Percentiles rank a stretch among this genome's conserved stretches.
phyloP scores from a whole-genome alignment of 2,888 invertebrate species.

The Trichogramma dendrolimi region DNA sequence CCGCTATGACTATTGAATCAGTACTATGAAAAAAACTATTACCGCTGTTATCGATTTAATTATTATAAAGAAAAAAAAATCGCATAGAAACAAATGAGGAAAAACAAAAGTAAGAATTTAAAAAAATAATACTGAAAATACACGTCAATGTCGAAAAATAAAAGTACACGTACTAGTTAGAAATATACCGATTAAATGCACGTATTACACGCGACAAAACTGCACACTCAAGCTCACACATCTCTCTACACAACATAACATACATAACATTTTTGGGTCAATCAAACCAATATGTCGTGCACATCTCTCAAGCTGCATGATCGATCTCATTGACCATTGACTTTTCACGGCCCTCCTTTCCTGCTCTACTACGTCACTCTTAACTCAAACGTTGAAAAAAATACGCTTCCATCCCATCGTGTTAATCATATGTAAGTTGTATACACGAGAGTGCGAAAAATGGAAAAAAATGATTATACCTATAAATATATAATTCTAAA shows the following conservation, averaged over 20 bases:
- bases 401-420: slow-evolving; percentile 38
- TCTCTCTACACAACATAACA: slow-evolving; percentile 7
- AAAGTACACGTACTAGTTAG: slow-evolving; percentile 43
- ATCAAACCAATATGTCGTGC: slow-evolving; percentile 42
- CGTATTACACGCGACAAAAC: slow-evolving; percentile 27
- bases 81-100: slow-evolving; percentile 23
- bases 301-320: slow-evolving; percentile 37
- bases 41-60: slow-evolving; percentile 45
- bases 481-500: not conserved
- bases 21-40: slow-evolving; percentile 35
- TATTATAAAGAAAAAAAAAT: slow-evolving; percentile 35
- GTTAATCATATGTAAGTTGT: slow-evolving; percentile 22
- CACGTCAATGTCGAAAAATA: too few relatives aligned
- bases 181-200: slow-evolving; percentile 38
- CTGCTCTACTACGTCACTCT: slow-evolving; percentile 16
- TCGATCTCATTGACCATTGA: slow-evolving; percentile 51
- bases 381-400: slow-evolving; percentile 19
- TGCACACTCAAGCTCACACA: slow-evolving; percentile 13
- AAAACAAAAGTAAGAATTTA: too few relatives aligned
- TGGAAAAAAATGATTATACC: slow-evolving; percentile 10
- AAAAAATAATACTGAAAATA: too few relatives aligned
- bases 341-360: slow-evolving; percentile 33
- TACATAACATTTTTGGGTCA: slow-evolving; percentile 32
- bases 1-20: slow-evolving; percentile 29
- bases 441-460: slow-evolving; percentile 18